Evolutionary conservation across 1,140 invertebrate genomes (phyloP), one percentile per base, ranked within the genome.

Genomic region (Microplitis demolitor): DNA sequence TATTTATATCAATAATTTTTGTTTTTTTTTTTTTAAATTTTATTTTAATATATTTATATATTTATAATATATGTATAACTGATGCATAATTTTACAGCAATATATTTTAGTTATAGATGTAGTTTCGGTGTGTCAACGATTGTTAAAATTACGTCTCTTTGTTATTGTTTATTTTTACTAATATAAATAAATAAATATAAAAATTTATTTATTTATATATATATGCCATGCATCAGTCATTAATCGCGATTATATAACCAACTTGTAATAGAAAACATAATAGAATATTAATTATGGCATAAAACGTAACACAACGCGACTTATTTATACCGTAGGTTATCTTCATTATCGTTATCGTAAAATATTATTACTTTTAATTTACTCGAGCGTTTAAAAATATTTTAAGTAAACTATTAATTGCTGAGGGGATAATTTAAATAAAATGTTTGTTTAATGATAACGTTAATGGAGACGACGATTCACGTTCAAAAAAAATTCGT

Each of bases 1-100:
- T 82, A 70, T 78, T 72, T 33, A 77, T 78, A 78, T 79, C 77
- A 45, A 45, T 45, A 45, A 45, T 45, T 45, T 45, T 45, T 45
- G 8, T 45, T 45, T 9, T 11, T 45, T 6, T 45, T 45, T 39
- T 8, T 39, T 8, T 39, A 39, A 24, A 24, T 24, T 45, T 45
- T 45, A 45, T 45, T 9, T 45, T 45, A 45, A 39, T 45, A 45
- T 54, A 54, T 54, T n/a, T 54, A n/a, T 54, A 54, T 81, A 80
- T 78, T 76, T 82, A 80, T 82, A 82, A 45, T 45, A 45, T 45
- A 45, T 45, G 78, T 80, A 74, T 79, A 78, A 78, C 78, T 77
- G 76, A 80, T 80, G 77, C 78, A 77, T 81, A 73, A 82, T 80
- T 82, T 82, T 82, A 82, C 80, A 82, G 78, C 79, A 75, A 78